Evolutionary conservation across 2,113 vertebrate species (phyloP), one percentile per base, ranked within the genome.

Genomic region (Festucalex cinctus): DNA sequence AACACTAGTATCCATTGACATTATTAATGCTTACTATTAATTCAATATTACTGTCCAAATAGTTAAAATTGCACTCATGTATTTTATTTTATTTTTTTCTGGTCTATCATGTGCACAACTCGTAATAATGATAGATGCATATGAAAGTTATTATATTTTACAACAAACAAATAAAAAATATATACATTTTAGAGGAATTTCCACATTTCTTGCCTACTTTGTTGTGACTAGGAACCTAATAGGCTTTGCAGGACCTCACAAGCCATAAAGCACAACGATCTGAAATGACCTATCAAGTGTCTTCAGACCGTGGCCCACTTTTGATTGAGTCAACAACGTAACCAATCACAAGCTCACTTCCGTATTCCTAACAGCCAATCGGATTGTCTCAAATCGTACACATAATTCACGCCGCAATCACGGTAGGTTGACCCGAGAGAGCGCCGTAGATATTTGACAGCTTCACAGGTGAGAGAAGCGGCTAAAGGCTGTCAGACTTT

Each of bases 401-500:
- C 77, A 79, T 76, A 73, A 79, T 82, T 75, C 85, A 88, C 84
- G 73, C 81, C 60, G 69, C 78, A 68, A 24, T 82, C 86, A 88
- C 8, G 87, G 51, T 90, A 83, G 91, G 90, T 88, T 91, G 90
- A 77, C 48, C 60, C 26, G 7, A 19, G 66, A 68, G 78, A 75
- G 83, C 66, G 77, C 81, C 81, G 85, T 71, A 88, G 82, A 87
- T 73, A 87, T 89, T 88, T 92, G 91, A 93, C 92, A 92, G 91
- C 86, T 91, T 86, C 88, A 86, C 88, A 91, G 90, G 91, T 91
- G 89, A 89, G 82, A 84, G 88, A 66, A 78, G 80, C 89, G 86
- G 88, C 67, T 81, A 79, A 83, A 72, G 83, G 86, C 89, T 91
- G 79, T 83, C 88, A 84, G 82, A 88, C 89, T 92, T 89, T 85